These are phyloP conservation scores for Pogoniulus pusillus DNA, from an alignment of 2,797 vertebrate species.

Conservation along the genomic window DNA sequence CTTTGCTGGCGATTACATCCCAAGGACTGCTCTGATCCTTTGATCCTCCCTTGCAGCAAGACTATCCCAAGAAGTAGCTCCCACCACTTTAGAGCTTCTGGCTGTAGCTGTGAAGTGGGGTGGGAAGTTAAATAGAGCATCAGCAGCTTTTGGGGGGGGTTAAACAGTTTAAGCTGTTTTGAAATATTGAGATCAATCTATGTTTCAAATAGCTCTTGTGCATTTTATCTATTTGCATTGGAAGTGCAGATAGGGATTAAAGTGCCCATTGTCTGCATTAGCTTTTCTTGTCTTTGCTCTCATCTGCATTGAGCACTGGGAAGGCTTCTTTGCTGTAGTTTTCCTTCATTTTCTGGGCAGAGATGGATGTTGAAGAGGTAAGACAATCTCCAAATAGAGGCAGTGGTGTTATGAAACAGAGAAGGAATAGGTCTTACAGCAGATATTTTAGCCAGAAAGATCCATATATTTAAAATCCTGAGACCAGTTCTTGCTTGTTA, in stretches of 20 bases:
- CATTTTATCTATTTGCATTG: background rate
- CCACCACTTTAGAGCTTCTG: background rate
- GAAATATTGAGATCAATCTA: background rate
- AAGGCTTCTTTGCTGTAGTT: background rate
- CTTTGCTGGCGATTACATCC: background rate
- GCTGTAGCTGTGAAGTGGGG: background rate
- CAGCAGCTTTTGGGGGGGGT: background rate
- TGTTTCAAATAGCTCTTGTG: background rate
- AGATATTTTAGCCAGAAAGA: conserved; percentile 8
- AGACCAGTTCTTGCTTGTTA: conserved; percentile 4
- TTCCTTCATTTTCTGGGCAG: background rate
- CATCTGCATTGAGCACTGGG: background rate
- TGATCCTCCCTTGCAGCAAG: background rate
- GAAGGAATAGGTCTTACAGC: background rate
- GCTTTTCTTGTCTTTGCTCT: background rate
- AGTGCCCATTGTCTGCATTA: background rate
- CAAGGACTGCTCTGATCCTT: background rate
- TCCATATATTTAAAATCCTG: background rate
- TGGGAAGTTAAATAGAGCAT: background rate
- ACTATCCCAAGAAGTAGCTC: background rate
- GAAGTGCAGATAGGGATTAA: background rate
- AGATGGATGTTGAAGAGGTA: background rate
- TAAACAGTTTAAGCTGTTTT: background rate
- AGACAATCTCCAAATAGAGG: background rate
- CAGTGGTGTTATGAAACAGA: background rate